phyloP scores from a whole-genome alignment of 2,797 vertebrate species.

The Darevskia nairensis region DNA sequence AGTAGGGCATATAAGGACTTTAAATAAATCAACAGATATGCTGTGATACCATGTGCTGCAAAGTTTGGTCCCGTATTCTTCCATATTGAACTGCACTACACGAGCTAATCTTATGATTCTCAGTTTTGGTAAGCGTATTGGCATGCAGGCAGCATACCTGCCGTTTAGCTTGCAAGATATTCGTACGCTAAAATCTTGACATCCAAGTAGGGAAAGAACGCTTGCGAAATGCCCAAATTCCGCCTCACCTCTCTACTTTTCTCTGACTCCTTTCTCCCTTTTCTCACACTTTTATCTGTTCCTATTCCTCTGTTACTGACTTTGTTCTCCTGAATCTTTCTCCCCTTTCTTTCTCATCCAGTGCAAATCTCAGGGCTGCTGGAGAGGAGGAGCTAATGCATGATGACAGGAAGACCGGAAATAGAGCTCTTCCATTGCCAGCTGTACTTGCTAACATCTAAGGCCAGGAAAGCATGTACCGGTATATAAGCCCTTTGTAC shows the following conservation, averaged over 20 bases:
- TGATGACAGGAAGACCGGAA: slow-evolving; percentile 36
- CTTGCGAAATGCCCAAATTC: neutral
- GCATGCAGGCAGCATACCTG: neutral
- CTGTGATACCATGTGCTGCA: neutral
- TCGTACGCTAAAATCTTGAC: neutral
- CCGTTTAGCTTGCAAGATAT: neutral
- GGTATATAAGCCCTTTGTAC: slow-evolving; percentile 37
- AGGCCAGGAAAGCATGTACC: slow-evolving; percentile 49
- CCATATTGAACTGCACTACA: neutral
- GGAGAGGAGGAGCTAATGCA: slow-evolving; percentile 23
- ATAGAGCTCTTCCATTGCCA: slow-evolving; percentile 40
- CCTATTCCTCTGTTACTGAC: neutral
- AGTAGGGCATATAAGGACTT: too few relatives aligned
- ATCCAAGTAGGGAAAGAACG: neutral
- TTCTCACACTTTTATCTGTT: neutral
- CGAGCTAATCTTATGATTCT: neutral
- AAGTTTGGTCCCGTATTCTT: neutral
- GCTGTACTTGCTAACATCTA: slow-evolving; percentile 44
- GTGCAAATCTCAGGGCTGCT: slow-evolving; percentile 13
- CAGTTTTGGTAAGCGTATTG: neutral
- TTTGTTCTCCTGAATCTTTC: neutral
- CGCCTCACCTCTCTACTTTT: neutral
- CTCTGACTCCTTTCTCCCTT: neutral
- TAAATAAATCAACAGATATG: neutral
- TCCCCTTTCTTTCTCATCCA: slow-evolving; percentile 3